Base-by-base conservation (phyloP, 2,113 vertebrate species). In the Platichthys stellatus region DNA sequence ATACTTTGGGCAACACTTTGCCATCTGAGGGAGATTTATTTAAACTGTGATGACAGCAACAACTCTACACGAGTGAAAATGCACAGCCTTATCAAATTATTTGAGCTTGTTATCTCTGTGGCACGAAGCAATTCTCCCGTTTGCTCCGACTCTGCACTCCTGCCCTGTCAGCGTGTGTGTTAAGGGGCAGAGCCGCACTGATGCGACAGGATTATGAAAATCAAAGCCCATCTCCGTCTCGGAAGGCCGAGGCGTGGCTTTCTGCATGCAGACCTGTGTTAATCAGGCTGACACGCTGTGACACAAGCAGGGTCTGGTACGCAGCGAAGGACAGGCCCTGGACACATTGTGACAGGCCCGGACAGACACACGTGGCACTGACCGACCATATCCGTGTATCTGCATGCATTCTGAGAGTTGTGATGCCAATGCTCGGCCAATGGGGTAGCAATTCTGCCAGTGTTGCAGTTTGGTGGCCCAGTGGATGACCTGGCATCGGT, bases 141-240 rank as follows among this genome's bases (percentile, higher is more conserved):
- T 82, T 76, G 79, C 80, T 70, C 26, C 72, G 83, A 89, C 85
- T 71, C 76, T 35, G 60, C 49, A 35, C 56, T 86, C 75, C 84
- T 88, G 89, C 90, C 45, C 74, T 23, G 86, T 92, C 91, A 93
- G 91, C 90, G 66, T 72, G 71, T 72, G 70, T 58, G 78, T 75
- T 78, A 60, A 80, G 72, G 70, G 75, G 61, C 71, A 1, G 51
- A 63, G 80, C 61, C n/a, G 31, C 83, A 82, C 78, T 70, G 84
- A 89, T 87, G 91, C 76, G 81, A 90, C 89, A 86, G 90, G 85
- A 90, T 92, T 93, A 92, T 83, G 77, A 90, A 90, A 92, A 92
- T 88, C 87, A 89, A 92, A 89, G 85, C 60, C 77, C 79, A 72
- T 90, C 86, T 84, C 80, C 14, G n/a, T 85, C 86, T 90, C 57